Base-by-base conservation (phyloP, 2,797 vertebrate genomes). In the Microctenopoma stevenorrisi region DNA sequence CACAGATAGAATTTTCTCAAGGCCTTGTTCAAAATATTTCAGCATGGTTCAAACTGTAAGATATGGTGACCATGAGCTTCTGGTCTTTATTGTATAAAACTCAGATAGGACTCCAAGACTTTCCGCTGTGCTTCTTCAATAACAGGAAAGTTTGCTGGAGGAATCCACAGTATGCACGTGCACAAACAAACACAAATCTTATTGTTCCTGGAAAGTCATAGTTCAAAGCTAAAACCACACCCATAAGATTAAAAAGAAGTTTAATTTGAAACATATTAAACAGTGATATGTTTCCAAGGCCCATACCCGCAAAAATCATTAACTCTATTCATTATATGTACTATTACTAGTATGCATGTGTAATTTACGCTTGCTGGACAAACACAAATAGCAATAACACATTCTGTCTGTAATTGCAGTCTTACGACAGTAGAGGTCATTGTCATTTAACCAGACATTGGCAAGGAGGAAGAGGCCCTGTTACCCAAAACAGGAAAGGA, bases 1-100 rank as follows among this genome's bases (percentile, higher is more conserved):
- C 28, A 6, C 11, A 62, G 48, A 73, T 72, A 9, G 44, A 33
- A 57, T 81, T 79, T 64, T 12, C 18, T n/a, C 35, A 6, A 37
- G 42, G 42, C 0, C 72, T 59, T n/a, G 8, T 64, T 66, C 48
- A 52, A 77, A 28, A 68, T 37, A 35, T 38, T 40, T 16, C 0
- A 51, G 22, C n/a, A 43, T 12, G 40, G 16, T 28, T 71, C 67
- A 4, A 72, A 35, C 57, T 51, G 1, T 57, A 25, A 38, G 53
- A 61, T 56, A 68, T 6, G 2, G 5, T 37, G 42, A 46, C 51
- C 5, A 0, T 69, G 44, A 64, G 35, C 11, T 28, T 56, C 42
- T 35, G 6, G 7, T 47, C 1, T 62, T 3, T 44, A 48, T 57
- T 16, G 16, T 53, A 1, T 2, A 15, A 59, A 59, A 57, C 50